Evolutionary conservation across 2,888 invertebrate genomes (phyloP).

Genomic region (Noctua comes): DNA sequence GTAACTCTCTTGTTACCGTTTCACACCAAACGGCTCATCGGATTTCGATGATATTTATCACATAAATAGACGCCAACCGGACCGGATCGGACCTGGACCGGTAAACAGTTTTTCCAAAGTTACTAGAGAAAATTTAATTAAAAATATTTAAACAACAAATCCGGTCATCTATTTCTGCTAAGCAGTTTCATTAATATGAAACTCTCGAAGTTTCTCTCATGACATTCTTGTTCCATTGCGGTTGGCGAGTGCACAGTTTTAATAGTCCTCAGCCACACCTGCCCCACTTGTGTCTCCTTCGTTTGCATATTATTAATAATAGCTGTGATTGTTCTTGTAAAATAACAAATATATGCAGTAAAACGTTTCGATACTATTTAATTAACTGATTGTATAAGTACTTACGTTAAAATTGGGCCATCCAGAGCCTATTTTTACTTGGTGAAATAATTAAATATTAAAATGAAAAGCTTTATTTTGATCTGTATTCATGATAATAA

Average conservation of each 20-base stretch:
- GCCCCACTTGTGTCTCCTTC: constrained; percentile 73
- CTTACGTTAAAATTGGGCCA: constrained; percentile 5
- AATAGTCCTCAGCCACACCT: constrained; percentile 72
- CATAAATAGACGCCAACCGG: too few relatives aligned
- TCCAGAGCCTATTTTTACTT: neutral
- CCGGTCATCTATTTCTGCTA: constrained; percentile 7
- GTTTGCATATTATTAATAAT: constrained; percentile 75
- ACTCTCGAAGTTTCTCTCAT: constrained; percentile 56
- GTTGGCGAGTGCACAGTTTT: constrained; percentile 68
- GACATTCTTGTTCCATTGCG: constrained; percentile 51
- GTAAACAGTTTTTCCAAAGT: neutral
- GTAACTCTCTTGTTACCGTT: neutral
- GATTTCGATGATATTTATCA: neutral
- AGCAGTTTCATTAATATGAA: constrained; percentile 36
- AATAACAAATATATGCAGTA: constrained; percentile 36
- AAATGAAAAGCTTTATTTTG: constrained; percentile 17
- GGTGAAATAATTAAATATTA: constrained; percentile 12
- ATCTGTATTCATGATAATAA: too few relatives aligned
- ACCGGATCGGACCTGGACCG: too few relatives aligned
- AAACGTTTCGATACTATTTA: constrained; percentile 35
- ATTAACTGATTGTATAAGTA: constrained; percentile 38
- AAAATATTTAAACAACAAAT: constrained; percentile 9
- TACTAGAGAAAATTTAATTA: neutral
- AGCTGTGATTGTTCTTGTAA: constrained; percentile 66
- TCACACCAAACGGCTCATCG: neutral